A percentile compares a stretch with the other conserved stretches of the same genome.
These are phyloP conservation scores for Cerastis leucographa DNA, from an alignment of 2,888 invertebrate genomes.

Conservation along the genomic window DNA sequence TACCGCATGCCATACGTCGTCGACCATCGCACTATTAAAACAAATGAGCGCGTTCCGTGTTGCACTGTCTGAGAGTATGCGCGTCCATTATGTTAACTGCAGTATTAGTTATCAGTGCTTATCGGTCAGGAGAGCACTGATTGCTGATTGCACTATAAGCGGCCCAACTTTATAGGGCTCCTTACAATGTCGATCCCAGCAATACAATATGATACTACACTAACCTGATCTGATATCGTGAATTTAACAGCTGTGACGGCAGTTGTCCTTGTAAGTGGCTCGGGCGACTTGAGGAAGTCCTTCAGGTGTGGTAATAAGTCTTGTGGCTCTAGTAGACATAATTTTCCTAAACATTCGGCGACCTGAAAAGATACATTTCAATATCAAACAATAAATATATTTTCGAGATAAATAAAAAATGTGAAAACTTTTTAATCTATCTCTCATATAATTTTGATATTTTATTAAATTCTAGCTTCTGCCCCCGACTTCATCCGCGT, in stretches of 20 bases:
- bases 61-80: background rate
- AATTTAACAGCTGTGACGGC: constrained; percentile 99
- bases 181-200: background rate
- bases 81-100: background rate
- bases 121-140: background rate
- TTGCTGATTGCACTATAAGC: background rate
- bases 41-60: background rate
- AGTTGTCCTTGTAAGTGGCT: constrained; percentile 97
- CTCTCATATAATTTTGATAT: background rate
- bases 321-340: constrained; percentile 98
- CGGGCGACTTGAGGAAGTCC: constrained; percentile 94
- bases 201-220: constrained; percentile 31
- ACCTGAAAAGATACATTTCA: constrained; percentile 84
- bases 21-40: background rate
- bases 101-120: background rate
- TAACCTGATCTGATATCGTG: constrained; percentile 98
- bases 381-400: background rate
- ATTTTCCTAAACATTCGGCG: constrained; percentile 99
- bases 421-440: background rate
- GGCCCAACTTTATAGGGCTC: background rate
- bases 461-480: background rate
- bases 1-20: background rate
- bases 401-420: background rate
- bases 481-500: background rate
- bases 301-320: constrained; percentile 96